These are phyloP conservation scores for Calvadosia cruxmelitensis DNA, from an alignment of 30 jellyfish, hydroid and myxozoan genomes.

Conservation along the genomic window DNA sequence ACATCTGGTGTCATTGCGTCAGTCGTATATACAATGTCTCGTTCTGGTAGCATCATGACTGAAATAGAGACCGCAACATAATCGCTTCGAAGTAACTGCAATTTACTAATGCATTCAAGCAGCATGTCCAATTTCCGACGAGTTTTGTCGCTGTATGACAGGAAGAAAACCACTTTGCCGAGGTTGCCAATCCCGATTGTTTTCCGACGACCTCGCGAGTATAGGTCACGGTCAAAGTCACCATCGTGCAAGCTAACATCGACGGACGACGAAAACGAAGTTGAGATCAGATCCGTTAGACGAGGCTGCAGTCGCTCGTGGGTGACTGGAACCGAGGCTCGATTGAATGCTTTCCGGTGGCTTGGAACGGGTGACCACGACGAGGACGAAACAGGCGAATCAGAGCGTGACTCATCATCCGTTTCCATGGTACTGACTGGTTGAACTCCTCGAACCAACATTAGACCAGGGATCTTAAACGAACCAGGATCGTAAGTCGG, in stretches of 20 bases:
- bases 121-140: constrained; percentile 24
- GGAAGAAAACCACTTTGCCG: constrained; percentile 59
- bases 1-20: neutral
- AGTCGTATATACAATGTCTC: constrained; percentile 49
- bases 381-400: neutral
- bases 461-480: constrained; percentile 36
- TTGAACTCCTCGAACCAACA: constrained; percentile 13
- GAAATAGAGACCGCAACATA: constrained; percentile 26
- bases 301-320: neutral
- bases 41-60: constrained; percentile 54
- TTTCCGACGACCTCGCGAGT: constrained; percentile 33
- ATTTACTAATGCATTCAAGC: constrained; percentile 16
- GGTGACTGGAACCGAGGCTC: neutral
- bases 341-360: constrained; percentile 12
- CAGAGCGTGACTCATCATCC: constrained; percentile 11
- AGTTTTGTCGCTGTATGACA: constrained; percentile 71
- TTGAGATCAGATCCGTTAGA: neutral
- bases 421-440: constrained; percentile 17
- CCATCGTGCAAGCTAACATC: neutral
- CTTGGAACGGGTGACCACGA: constrained; percentile 2
- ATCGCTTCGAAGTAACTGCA: constrained; percentile 52
- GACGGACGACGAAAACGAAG: neutral
- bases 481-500: neutral
- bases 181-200: constrained; percentile 66
- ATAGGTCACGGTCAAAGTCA: constrained; percentile 43